Evolutionary conservation across 2,888 invertebrate genomes (phyloP), one percentile per base, ranked within the genome.

Genomic region (Agrochola lychnidis): DNA sequence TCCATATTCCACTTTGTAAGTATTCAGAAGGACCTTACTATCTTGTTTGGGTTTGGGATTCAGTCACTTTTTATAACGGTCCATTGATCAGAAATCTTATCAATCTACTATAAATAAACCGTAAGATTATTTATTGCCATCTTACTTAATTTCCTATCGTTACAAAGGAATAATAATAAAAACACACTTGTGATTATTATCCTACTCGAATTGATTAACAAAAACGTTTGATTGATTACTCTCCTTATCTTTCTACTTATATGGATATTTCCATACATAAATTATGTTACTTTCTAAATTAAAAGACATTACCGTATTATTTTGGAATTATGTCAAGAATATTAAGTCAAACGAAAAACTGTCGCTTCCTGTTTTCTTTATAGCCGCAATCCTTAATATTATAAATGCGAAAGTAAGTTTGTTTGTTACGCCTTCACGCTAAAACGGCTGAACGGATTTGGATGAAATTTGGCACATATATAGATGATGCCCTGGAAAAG

Each of bases 251-350:
- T 25, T 64, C 42, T 36, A 48, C 1, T 51, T 36, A 14, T 48
- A 16, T 30, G n/a, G 7, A n/a, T 25, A 14, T 36, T 19, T 0
- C 25, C 30, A 36, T 51, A 22, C n/a, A 71, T 79, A 61, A 53
- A 56, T 79, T 53, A 71, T 81, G 22, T 40, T 30, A 77, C 40
- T 73, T 73, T 48, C 48, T 2, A 62, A 73, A 48, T 73, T 80
- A 73, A 80, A 80, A 56, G 40, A 14, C 61, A 69, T 59, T 42
- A 69, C n/a, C 16, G 16, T 59, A 76, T 59, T 53, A 61, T 45
- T 61, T 40, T 12, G 6, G 22, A 16, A 70, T 79, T 12, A 80
- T 62, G 25, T 48, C 36, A 56, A 14, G 22, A 80, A 56, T 25
- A 70, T 72, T 36, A n/a, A 48, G 30, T 19, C 12, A 16, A 72